Base-by-base conservation (phyloP, 2,113 vertebrate species). In the Pipra filicauda region DNA sequence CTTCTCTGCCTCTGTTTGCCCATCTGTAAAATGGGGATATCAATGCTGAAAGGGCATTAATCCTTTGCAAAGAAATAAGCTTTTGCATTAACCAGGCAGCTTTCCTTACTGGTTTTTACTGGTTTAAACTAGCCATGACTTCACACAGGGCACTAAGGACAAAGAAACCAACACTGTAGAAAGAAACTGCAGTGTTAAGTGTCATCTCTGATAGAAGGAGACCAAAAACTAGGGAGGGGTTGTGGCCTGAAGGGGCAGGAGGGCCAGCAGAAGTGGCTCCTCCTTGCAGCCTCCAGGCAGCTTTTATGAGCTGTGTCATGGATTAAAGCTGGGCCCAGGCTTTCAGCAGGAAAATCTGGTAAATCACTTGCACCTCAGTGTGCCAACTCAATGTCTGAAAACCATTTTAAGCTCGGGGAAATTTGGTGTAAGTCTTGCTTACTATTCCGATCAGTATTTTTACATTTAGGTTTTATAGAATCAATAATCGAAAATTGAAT, bases 401-500 rank as follows among this genome's bases (percentile, higher is more conserved):
- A 85, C 8, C 8, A 35, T 8, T 12, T 14, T 6, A 16, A n/a
- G 12, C 23, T 20, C 27, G 37, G 52, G 52, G 78, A 76, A 41
- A 39, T 17, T 26, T 35, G 13, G 30, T 49, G 3, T 13, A n/a
- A 46, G 4, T 18, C 28, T 64, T 65, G 35, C 44, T 84, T 14
- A 11, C 21, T 54, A 0, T 5, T 24, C 18, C 39, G 52, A 13
- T 2, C 2, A 2, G 4, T 48, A 27, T 37, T 77, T 69, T 69
- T 37, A 46, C 33, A 7, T 24, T 18, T 30, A 13, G 16, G 28
- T 31, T 55, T 43, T 66, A 4, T 12, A 15, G 43, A 62, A 44
- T 20, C 6, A 23, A 15, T 19, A 44, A 3, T 0, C 39, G 49
- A 19, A 55, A 46, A 35, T 2, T 3, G 54, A 69, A 11, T 9